These are phyloP conservation scores for Parnassius mnemosyne DNA, from an alignment of 2,888 invertebrate genomes.

Conservation along the genomic window DNA sequence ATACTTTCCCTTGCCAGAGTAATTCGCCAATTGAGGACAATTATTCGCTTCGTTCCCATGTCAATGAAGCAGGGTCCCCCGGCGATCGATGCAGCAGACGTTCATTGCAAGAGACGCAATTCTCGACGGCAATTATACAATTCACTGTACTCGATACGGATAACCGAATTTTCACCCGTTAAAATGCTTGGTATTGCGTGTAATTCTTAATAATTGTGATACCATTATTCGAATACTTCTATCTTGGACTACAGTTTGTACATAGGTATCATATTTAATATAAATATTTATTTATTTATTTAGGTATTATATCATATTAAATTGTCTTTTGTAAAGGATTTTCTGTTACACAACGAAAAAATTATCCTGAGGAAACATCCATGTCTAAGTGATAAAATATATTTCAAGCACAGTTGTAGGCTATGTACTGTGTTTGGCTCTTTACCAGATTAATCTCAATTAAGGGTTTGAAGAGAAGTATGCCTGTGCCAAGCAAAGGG, in stretches of 20 bases:
- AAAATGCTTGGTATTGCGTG: constrained; percentile 29
- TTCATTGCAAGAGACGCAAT: constrained; percentile 65
- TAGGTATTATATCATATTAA: not conserved
- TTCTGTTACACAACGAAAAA: no score
- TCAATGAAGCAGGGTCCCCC: constrained; percentile 39
- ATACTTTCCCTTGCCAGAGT: constrained; percentile 47
- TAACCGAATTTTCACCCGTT: constrained; percentile 27
- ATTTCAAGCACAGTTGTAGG: no score
- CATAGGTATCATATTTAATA: not conserved
- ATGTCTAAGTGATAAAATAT: no score
- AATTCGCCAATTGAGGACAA: constrained; percentile 74
- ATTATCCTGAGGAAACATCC: no score
- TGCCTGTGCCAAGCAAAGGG: no score
- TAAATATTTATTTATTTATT: not conserved
- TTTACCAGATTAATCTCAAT: no score
- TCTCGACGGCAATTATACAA: constrained; percentile 63
- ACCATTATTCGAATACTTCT: no score
- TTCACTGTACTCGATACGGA: constrained; percentile 45
- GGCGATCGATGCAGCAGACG: constrained; percentile 59
- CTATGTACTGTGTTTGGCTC: no score
- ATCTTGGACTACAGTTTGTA: no score
- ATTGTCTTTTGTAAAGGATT: no score
- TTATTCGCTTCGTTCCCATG: constrained; percentile 59
- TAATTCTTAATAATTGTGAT: constrained; percentile 24
- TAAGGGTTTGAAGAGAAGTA: no score